Percentiles rank a stretch among this genome's conserved stretches.
These are phyloP conservation scores for Temnothorax unifasciatus DNA, from an alignment of 2,888 invertebrate genomes.

Conservation along the genomic window DNA sequence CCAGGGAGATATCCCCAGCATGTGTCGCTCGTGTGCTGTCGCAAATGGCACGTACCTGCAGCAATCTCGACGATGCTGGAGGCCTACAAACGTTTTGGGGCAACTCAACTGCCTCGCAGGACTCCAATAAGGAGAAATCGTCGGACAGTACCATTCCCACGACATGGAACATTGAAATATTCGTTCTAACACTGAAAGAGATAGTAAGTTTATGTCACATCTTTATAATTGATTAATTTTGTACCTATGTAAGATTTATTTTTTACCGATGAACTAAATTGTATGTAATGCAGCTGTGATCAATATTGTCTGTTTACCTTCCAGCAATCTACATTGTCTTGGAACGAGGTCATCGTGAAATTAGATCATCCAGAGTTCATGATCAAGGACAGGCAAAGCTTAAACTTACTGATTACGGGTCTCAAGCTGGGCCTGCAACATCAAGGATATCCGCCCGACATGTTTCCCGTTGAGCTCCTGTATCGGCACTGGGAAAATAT, in stretches of 20 bases:
- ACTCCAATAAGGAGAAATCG: conserved; percentile 85
- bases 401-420: conserved; percentile 94
- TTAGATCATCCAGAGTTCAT: conserved; percentile 96
- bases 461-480: conserved; percentile 95
- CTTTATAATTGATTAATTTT: conserved; percentile 14
- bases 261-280: neutral
- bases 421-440: conserved; percentile 93
- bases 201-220: conserved; percentile 87
- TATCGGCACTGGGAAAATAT: conserved; percentile 97
- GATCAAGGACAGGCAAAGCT: conserved; percentile 94
- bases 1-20: conserved; percentile 93
- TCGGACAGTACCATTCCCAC: conserved; percentile 85
- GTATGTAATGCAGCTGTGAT: neutral
- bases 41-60: conserved; percentile 95
- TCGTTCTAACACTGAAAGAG: conserved; percentile 97
- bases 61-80: conserved; percentile 90
- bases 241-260: neutral
- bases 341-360: conserved; percentile 97
- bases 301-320: conserved; percentile 56
- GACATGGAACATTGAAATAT: conserved; percentile 97
- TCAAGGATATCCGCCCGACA: conserved; percentile 90
- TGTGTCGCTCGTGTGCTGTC: conserved; percentile 95
- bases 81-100: conserved; percentile 87
- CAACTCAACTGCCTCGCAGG: conserved; percentile 88
- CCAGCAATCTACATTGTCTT: conserved; percentile 91